Evolutionary conservation across 2,888 invertebrate species (phyloP).

Genomic region (Apocheima hispidaria): DNA sequence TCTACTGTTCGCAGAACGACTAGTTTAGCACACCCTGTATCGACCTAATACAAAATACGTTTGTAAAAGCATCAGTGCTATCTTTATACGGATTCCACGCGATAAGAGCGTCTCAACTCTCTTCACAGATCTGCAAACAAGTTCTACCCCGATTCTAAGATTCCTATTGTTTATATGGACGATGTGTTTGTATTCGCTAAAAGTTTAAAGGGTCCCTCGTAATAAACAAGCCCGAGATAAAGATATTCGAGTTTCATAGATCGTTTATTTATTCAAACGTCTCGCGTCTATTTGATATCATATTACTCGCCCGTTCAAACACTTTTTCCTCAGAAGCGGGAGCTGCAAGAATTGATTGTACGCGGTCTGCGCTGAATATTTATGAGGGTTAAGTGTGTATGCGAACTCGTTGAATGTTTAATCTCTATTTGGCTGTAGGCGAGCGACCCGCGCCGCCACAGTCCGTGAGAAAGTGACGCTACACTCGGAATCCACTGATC

Average conservation of each 20-base stretch:
- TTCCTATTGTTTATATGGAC: slow-evolving; percentile 52
- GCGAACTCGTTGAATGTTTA: slow-evolving; percentile 85
- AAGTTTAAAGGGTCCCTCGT: slow-evolving; percentile 43
- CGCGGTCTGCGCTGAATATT: slow-evolving; percentile 81
- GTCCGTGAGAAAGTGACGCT: slow-evolving; percentile 15
- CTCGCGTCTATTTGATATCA: slow-evolving; percentile 72
- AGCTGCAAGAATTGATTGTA: slow-evolving; percentile 82
- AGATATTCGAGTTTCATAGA: slow-evolving; percentile 55
- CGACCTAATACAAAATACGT: slow-evolving; percentile 39
- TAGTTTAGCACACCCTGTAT: not conserved
- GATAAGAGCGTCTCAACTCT: slow-evolving; percentile 56
- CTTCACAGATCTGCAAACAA: slow-evolving; percentile 50
- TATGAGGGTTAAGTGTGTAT: slow-evolving; percentile 85
- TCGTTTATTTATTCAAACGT: slow-evolving; percentile 73
- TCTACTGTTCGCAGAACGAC: too few relatives aligned
- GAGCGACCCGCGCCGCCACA: slow-evolving; percentile 30
- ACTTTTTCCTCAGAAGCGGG: slow-evolving; percentile 71
- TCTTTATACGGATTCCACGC: slow-evolving; percentile 46
- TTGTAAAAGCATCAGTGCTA: slow-evolving; percentile 50
- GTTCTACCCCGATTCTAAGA: slow-evolving; percentile 34
- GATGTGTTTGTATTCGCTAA: slow-evolving; percentile 51
- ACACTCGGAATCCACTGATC: slow-evolving; percentile 14
- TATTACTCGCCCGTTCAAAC: slow-evolving; percentile 76
- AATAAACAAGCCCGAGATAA: slow-evolving; percentile 42
- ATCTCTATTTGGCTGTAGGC: slow-evolving; percentile 73